Evolutionary conservation across 30 jellyfish, hydroid and myxozoan genomes (phyloP).

Genomic region (Catostylus mosaicus): DNA sequence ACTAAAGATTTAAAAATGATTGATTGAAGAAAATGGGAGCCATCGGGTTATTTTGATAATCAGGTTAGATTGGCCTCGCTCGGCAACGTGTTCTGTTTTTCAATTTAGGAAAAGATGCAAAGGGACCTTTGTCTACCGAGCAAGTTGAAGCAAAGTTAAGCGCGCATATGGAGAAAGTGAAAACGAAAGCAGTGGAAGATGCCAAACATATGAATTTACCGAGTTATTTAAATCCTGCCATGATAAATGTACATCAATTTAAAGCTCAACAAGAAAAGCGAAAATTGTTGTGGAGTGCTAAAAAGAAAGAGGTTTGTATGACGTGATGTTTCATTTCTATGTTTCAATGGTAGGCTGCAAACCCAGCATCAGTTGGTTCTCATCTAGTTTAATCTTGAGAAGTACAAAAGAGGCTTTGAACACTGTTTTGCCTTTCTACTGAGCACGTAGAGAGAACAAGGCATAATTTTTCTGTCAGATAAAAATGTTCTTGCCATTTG

Average conservation of each 20-base stretch:
- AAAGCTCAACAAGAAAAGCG: constrained; percentile 95
- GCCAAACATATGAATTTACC: constrained; percentile 91
- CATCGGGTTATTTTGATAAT: background rate
- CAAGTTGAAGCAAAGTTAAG: constrained; percentile 87
- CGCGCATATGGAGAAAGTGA: constrained; percentile 79
- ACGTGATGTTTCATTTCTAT: background rate
- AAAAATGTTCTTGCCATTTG: too few species aligned
- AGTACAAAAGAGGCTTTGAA: too few species aligned
- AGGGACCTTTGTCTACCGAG: constrained; percentile 71
- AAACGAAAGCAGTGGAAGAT: constrained; percentile 84
- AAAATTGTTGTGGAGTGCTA: constrained; percentile 89
- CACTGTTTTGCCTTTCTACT: too few species aligned
- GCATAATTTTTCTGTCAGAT: too few species aligned
- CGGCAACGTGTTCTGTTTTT: constrained; percentile 4
- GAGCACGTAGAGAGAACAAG: too few species aligned
- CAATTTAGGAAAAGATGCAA: constrained; percentile 67
- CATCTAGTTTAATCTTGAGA: too few species aligned
- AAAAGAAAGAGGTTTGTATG: constrained; percentile 65
- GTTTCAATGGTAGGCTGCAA: background rate
- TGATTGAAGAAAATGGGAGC: background rate
- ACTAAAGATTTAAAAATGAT: background rate
- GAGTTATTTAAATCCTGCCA: constrained; percentile 91
- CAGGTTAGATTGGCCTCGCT: background rate
- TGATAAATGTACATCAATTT: constrained; percentile 93
- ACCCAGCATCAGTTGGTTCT: too few species aligned